A percentile compares a stretch with the other conserved stretches of the same genome.
These are phyloP conservation scores for Molossus molossus DNA, from an alignment of 2,797 vertebrate species.

Conservation along the genomic window DNA sequence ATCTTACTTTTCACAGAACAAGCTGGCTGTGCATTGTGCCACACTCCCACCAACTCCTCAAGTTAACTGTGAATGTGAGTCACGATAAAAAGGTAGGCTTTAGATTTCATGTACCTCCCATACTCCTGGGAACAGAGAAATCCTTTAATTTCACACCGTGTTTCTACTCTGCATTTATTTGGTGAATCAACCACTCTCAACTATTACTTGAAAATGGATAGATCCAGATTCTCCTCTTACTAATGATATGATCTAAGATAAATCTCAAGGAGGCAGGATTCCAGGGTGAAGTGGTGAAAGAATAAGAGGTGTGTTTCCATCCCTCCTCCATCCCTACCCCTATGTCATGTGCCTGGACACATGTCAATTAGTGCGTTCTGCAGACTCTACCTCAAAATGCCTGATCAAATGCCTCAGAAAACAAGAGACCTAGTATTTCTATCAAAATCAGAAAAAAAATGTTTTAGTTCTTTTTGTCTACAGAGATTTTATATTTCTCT, in stretches of 20 bases:
- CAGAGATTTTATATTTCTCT: neutral
- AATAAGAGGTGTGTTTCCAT: neutral
- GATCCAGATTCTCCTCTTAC: neutral
- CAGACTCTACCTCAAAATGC: neutral
- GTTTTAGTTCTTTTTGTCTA: neutral
- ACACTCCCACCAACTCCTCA: neutral
- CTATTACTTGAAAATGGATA: neutral
- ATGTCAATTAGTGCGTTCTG: neutral
- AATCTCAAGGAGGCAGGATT: neutral
- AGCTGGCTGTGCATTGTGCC: neutral
- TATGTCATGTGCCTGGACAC: neutral
- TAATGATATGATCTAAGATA: neutral
- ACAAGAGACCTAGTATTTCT: neutral
- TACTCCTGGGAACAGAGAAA: neutral
- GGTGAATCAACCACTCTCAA: neutral
- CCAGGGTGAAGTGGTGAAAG: neutral
- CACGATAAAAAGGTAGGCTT: neutral
- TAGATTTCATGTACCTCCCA: neutral
- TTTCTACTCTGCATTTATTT: conserved; percentile 12
- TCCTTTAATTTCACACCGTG: neutral
- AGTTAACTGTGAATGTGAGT: neutral
- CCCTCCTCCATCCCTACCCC: neutral
- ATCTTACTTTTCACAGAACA: neutral
- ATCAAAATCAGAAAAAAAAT: neutral
- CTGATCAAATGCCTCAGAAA: neutral